Base-by-base conservation (phyloP, 2,888 invertebrate species). In the Diplolepis rosae region DNA sequence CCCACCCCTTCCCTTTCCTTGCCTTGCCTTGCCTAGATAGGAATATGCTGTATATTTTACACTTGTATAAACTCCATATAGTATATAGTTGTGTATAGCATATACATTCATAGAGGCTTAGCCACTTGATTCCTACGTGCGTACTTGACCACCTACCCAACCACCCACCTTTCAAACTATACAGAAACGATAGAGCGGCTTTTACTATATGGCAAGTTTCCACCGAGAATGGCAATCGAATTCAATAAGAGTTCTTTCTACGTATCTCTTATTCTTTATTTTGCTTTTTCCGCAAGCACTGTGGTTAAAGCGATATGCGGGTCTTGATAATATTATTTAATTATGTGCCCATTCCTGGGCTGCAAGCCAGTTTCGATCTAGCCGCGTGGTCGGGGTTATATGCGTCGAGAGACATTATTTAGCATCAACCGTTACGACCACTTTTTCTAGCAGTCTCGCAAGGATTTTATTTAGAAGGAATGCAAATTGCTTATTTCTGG, bases 311-410 rank as follows among this genome's bases (percentile, higher is more conserved):
- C 50, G 24, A 61, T 61, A 39, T 61, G 61, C 50, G 50, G 50
- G 50, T 61, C 61, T 61, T 39, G 61, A 61, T 39, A 61, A 61
- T 61, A 61, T 61, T 39, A 61, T 61, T 61, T 61, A 39, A 61
- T 61, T 61, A 61, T 61, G 35, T 39, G 61, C 39, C 61, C 61
- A 61, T 61, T 39, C 22, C 39, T 61, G 61, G 39, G 5, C 18
- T 61, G 56, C 35, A 39, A 61, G 52, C 30, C 24, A 50, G 50
- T 28, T 52, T 52, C 15, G n/a, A 52, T 52, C 9, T 52, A 52
- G 52, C 15, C 35, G 56, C 56, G 35, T 56, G 56, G 56, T 61
- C 56, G 56, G 61, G 7, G 32, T 39, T 61, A 61, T 61, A 56
- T n/a, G 35, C n/a, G n/a, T n/a, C n/a, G n/a, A n/a, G n/a, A n/a